Evolutionary conservation across 2,888 invertebrate genomes (phyloP).

Genomic region (Synergus gifuensis): DNA sequence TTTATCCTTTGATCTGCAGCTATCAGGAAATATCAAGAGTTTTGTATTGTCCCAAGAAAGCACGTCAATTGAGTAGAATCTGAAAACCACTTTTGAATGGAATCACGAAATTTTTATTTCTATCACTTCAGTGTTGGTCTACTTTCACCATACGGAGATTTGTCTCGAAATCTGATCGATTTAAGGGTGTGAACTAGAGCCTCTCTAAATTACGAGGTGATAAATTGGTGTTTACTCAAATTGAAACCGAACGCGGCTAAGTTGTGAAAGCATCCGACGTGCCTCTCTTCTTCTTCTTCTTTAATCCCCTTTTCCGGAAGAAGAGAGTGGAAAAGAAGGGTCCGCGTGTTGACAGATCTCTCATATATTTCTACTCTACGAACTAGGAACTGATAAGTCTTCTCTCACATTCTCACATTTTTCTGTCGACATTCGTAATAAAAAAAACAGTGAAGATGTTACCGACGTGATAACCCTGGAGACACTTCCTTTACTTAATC

Average conservation of each 20-base stretch:
- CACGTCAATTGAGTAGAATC: neutral
- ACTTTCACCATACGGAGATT: neutral
- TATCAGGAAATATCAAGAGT: conserved; percentile 33
- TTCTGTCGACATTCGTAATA: conserved; percentile 14
- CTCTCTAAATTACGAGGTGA: conserved; percentile 36
- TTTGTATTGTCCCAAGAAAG: conserved; percentile 11
- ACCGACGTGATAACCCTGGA: neutral
- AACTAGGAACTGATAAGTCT: conserved; percentile 31
- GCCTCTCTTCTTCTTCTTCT: conserved; percentile 50
- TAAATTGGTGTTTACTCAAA: conserved; percentile 41
- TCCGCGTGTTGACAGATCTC: conserved; percentile 59
- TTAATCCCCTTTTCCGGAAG: conserved; percentile 56
- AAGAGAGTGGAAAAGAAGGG: conserved; percentile 55
- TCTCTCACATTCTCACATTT: conserved; percentile 44
- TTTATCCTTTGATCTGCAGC: conserved; percentile 53
- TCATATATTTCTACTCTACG: conserved; percentile 56
- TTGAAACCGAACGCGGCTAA: conserved; percentile 37
- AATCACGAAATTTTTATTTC: neutral
- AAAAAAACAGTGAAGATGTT: neutral
- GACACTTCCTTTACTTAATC: neutral
- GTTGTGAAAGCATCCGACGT: conserved; percentile 24
- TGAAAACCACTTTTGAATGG: conserved; percentile 8
- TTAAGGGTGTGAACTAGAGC: conserved; percentile 7
- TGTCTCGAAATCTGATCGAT: neutral
- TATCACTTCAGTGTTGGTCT: neutral